Base-by-base conservation (phyloP, 2,113 vertebrate genomes). In the Platysteira castanea region DNA sequence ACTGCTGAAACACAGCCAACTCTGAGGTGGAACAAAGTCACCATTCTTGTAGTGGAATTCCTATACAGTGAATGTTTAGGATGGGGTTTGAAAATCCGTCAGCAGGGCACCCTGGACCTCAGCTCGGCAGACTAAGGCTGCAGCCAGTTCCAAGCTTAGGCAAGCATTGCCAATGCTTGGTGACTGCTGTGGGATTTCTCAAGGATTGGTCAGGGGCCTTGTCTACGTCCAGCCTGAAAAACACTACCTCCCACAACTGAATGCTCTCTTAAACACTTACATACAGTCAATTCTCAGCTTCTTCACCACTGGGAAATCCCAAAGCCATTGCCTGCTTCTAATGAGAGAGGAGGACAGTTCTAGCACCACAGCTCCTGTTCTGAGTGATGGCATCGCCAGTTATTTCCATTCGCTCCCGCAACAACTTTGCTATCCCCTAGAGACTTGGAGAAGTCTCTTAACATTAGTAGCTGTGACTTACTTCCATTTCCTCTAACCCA, bases 371-470 rank as follows among this genome's bases (percentile, higher is more conserved):
- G 6, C n/a, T 90, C 35, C 23, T 21, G 14, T 63, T 74, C 24
- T 74, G 50, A 86, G 31, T 7, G 15, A 33, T 33, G 30, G 59
- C 35, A 52, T 54, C 0, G 0, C 47, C 0, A 0, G 39, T 86
- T 93, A 20, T 73, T 47, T 89, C 89, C 28, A 10, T 92, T 79
- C 86, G 7, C 47, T 95, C 79, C 83, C 56, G 81, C 56, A 86
- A 52, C 57, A 61, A 50, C 56, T 90, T 81, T 60, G 13, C 68
- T 31, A 21, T 95, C 33, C 64, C 42, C 64, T 81, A n/a, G n/a
- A 92, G 73, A 64, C 49, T 49, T 82, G 37, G 44, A 70, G 71
- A 67, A 89, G 42, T 10, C 0, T 1, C 60, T 90, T 84, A 95
- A n/a, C 52, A 26, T 89, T 87, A 92, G 31, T 33, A 67, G 64